Evolutionary conservation across 2,888 invertebrate species (phyloP), one percentile per base, ranked within the genome.

Genomic region (Ferrisia virgata): DNA sequence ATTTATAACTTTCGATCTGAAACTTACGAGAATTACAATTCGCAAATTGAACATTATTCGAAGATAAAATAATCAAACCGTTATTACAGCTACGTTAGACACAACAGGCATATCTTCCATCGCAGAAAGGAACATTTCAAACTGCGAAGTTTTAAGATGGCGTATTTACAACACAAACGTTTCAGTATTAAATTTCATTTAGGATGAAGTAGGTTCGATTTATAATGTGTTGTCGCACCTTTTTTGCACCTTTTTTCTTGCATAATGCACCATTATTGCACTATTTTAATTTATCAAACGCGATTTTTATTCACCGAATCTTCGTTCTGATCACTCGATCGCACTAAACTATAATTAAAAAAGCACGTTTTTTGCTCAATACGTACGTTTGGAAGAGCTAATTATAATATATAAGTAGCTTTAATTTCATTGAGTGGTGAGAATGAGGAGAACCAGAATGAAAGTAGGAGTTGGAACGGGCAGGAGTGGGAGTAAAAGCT

Each of bases 181-280:
- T 76, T 76, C 72, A 11, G 36, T 36, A 76, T 76, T 18, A 76
- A 76, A 76, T 76, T 76, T 76, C 36, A 76, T 76, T 76, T 76
- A 76, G 72, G 72, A 76, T 76, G 72, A 76, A 76, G 72, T 76
- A 76, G 18, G 72, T 76, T 15, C 9, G 36, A 76, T 36, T 36
- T 64, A n/a, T 53, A 18, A 53, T 25, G 72, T 9, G 36, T 76
- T 76, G 8, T 8, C 11, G 72, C 72, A 72, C 72, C 15, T 1
- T 15, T 72, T 72, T 33, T 8, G 25, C 58, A 28, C 64, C 11
- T 13, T 64, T 64, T 64, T 13, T 64, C 8, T 39, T 39, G 5
- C 6, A n/a, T 33, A 36, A 3, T 76, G 15, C 18, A 53, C 13
- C n/a, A n/a, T n/a, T 28, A 36, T 76, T 18, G 72, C 72, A 76